These are phyloP conservation scores for Tillus elongatus DNA, from an alignment of 2,888 invertebrate species.

Conservation along the genomic window DNA sequence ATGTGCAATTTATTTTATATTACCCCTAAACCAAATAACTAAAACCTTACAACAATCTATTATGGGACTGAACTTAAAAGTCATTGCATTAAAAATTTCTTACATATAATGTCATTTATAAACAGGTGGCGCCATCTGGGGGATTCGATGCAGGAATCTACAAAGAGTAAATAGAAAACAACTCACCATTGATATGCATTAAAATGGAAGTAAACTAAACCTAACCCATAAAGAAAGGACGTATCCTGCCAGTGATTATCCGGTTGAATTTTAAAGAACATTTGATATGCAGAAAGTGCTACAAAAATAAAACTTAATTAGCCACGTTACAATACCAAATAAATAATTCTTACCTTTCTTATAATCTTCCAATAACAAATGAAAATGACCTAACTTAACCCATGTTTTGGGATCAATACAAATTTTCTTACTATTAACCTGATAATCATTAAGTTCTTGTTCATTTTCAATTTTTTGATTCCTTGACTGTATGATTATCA, in stretches of 20 bases:
- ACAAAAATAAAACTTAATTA: slow-evolving; percentile 35
- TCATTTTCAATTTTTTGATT: slow-evolving; percentile 43
- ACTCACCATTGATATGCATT: slow-evolving; percentile 94
- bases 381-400: slow-evolving; percentile 92
- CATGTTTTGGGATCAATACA: slow-evolving; percentile 84
- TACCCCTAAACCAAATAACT: too few relatives aligned
- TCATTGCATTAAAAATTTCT: too few relatives aligned
- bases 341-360: slow-evolving; percentile 65
- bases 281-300: slow-evolving; percentile 98
- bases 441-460: slow-evolving; percentile 33
- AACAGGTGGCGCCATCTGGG: too few relatives aligned
- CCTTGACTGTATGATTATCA: slow-evolving; percentile 74
- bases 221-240: slow-evolving; percentile 87
- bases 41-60: too few relatives aligned
- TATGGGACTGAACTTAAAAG: too few relatives aligned
- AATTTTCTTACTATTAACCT: slow-evolving; percentile 51
- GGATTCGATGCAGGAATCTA: too few relatives aligned
- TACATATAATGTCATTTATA: too few relatives aligned
- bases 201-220: slow-evolving; percentile 93
- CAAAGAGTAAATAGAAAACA: not conserved
- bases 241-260: slow-evolving; percentile 81
- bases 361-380: slow-evolving; percentile 86
- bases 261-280: slow-evolving; percentile 68
- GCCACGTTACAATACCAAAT: slow-evolving; percentile 1
- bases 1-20: too few relatives aligned